These are phyloP conservation scores for Brotula barbata DNA, from an alignment of 2,797 vertebrate species.

Conservation along the genomic window DNA sequence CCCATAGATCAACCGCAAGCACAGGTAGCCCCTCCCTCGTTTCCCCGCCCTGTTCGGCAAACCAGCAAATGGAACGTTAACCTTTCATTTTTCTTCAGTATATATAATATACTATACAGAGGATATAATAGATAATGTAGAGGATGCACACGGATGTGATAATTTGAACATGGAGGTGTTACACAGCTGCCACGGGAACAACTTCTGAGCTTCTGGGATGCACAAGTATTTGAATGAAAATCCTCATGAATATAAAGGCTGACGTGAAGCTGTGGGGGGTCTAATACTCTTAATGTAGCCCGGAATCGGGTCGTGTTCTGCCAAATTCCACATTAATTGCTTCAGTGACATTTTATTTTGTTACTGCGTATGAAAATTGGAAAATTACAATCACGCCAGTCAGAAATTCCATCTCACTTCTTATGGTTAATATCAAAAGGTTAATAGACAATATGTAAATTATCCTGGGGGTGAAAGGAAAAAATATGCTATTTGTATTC, in stretches of 20 bases:
- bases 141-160: no score
- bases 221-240: background rate
- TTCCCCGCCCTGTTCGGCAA: no score
- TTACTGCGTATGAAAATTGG: conserved; percentile 61
- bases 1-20: no score
- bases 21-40: no score
- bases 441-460: conserved; percentile 74
- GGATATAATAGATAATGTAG: no score
- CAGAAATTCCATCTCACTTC: conserved; percentile 53
- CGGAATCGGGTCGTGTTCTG: conserved; percentile 50
- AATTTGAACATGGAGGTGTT: no score
- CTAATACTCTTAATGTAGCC: conserved; percentile 1
- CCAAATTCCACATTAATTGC: conserved; percentile 66
- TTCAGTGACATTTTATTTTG: conserved; percentile 67
- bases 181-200: no score
- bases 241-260: conserved; percentile 22
- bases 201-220: no score
- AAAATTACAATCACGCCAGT: conserved; percentile 63
- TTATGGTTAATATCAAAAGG: conserved; percentile 68
- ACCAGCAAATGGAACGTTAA: no score
- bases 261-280: conserved; percentile 39
- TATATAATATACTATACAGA: no score
- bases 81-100: no score
- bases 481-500: conserved; percentile 58
- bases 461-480: conserved; percentile 24